Base-by-base conservation (phyloP, 2,797 vertebrate genomes). In the Acrossocheilus fasciatus region DNA sequence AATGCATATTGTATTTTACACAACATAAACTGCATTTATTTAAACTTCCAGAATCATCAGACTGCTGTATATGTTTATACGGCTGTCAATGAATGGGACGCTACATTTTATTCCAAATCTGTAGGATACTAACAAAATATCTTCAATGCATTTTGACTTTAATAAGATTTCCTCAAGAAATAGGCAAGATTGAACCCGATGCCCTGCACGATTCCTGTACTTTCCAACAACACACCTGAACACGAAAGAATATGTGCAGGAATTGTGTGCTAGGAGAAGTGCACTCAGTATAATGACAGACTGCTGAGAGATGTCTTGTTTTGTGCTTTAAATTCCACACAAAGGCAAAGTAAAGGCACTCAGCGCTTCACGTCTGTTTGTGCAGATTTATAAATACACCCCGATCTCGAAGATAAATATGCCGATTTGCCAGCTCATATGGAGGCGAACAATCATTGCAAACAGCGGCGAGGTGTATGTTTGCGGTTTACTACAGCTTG, bases 231-330 rank as follows among this genome's bases (percentile, higher is more conserved):
- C 66, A 39, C 66, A 70, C 68, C 4, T 39, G 4, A 12, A 70
- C 20, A 45, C 11, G 11, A n/a, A 43, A 43, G 39, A 70, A 43
- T 43, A 70, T n/a, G 36, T 70, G 39, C 11, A 70, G 36, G 20
- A 11, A 41, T 64, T 66, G 30, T 66, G 64, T 15, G 6, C 30
- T 18, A 66, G 64, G 30, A 66, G 17, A 66, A 66, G 64, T 66
- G 64, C 64, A 66, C 64, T 66, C 30, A 66, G 30, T 34, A 18
- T 66, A 34, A 66, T 66, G 64, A 66, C 64, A 66, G 64, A 66
- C 30, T 7, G 14, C 62, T 66, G 2, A 66, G 26, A 66, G 5
- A 17, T 66, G 14, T 34, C 64, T 66, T 66, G 30, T 14, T 17
- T 7, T 66, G 64, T 34, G 30, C 64, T 66, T 66, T 34, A 66